Evolutionary conservation across 2,888 invertebrate genomes (phyloP).

Genomic region (Folsomia manolachei): DNA sequence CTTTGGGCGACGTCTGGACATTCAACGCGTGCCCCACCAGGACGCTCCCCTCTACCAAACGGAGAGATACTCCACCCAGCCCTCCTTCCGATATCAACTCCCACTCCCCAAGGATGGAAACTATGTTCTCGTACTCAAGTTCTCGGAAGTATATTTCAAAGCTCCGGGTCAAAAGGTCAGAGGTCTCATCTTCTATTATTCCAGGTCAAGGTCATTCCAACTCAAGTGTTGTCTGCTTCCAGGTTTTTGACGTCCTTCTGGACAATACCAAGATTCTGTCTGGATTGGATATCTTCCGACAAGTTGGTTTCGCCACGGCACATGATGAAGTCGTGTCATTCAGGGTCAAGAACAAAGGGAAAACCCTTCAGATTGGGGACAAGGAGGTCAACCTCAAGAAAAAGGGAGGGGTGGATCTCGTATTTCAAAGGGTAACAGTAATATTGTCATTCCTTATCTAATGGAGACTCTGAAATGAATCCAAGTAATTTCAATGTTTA

Average conservation of each 20-base stretch:
- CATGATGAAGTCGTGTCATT: conserved; percentile 92
- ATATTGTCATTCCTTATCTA: too few relatives aligned
- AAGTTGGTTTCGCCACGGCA: conserved; percentile 86
- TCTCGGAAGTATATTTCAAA: conserved; percentile 94
- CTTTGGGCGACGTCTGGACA: conserved; percentile 77
- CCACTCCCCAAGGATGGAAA: conserved; percentile 83
- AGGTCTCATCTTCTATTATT: too few relatives aligned
- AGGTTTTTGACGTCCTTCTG: conserved; percentile 85
- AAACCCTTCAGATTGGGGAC: conserved; percentile 64
- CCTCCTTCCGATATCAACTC: conserved; percentile 84
- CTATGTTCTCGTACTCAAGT: conserved; percentile 71
- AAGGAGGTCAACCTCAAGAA: conserved; percentile 79
- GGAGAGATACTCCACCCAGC: conserved; percentile 70
- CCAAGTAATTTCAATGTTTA: too few relatives aligned
- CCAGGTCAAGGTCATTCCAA: background rate
- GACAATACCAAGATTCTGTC: conserved; percentile 88
- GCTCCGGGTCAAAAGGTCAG: conserved; percentile 81
- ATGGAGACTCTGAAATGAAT: too few relatives aligned
- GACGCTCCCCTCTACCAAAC: conserved; percentile 90
- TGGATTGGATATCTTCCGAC: conserved; percentile 88
- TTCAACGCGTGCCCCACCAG: conserved; percentile 76
- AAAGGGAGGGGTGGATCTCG: conserved; percentile 76
- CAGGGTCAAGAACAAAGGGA: conserved; percentile 68
- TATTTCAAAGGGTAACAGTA: conserved; percentile 79
- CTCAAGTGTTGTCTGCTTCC: conserved; percentile 31